Base-by-base conservation (phyloP, 2,888 invertebrate genomes). In the Phortica okadai region DNA sequence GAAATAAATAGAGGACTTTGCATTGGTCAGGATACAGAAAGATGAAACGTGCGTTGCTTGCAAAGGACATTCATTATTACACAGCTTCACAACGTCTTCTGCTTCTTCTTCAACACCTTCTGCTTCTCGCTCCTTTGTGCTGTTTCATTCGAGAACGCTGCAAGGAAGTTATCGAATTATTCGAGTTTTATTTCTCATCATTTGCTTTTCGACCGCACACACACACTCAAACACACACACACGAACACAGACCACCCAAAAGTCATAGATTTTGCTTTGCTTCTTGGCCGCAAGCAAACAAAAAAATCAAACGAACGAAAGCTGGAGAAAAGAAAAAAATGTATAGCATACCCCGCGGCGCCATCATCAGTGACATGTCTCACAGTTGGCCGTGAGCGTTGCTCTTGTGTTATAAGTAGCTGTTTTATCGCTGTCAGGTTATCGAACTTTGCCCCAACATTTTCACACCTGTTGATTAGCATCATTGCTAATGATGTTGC, bases 21-120 rank as follows among this genome's bases (percentile, higher is more conserved):
- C 73, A 79, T 81, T 81, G 82, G 79, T 80, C 66, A 66, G 42
- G 8, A 5, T 83, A 78, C 78, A 78, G 78, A 77, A 78, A 78
- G 82, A 83, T 81, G 81, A 84, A 82, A 86, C 88, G 85, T 87
- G 88, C 85, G 80, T 76, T 77, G 85, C 80, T 80, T 86, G 88
- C 80, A 81, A 87, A 87, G 80, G 80, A 82, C 84, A 85, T 86
- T 86, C 84, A 86, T 86, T 87, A 87, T 88, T 81, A 84, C 78
- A 80, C 80, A 74, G 75, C 79, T 77, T 79, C 66, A 21, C 6
- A 16, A 33, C 33, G 33, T 33, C 33, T 33, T 33, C 33, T n/a
- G n/a, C n/a, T 33, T 33, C 33, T 33, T 33, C 33, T 5, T 33
- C 33, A 4, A 5, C 21, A 21, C 21, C 33, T 33, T 33, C 33